These are phyloP conservation scores for Parauchenoglanis punctatus DNA, from an alignment of 2,797 vertebrate genomes.

Conservation along the genomic window DNA sequence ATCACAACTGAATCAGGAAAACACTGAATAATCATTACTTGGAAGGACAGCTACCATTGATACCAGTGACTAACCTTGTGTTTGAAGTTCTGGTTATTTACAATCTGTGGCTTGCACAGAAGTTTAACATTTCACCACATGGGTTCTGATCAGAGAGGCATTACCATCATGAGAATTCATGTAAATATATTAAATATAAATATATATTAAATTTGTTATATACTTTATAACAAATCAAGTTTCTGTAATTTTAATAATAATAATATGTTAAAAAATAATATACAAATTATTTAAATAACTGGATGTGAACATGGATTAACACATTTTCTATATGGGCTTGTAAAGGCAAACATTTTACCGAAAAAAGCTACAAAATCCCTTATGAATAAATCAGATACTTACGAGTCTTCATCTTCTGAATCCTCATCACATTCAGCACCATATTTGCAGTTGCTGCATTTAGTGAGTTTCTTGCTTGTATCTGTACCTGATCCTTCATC, in stretches of 20 bases:
- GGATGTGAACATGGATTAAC: neutral
- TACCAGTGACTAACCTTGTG: neutral
- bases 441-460: slow-evolving; percentile 96
- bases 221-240: neutral
- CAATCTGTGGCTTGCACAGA: neutral
- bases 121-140: neutral
- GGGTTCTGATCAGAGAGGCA: neutral
- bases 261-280: neutral
- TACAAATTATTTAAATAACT: neutral
- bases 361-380: neutral
- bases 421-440: slow-evolving; percentile 98
- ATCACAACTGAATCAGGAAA: neutral
- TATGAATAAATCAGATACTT: slow-evolving; percentile 62
- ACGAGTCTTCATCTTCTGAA: slow-evolving; percentile 90
- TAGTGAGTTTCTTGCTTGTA: slow-evolving; percentile 86
- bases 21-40: neutral
- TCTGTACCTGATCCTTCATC: slow-evolving; percentile 91
- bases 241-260: too few species aligned
- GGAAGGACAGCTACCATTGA: neutral
- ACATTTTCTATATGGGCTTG: neutral
- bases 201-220: too few species aligned
- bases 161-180: neutral
- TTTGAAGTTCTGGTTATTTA: neutral
- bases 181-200: too few species aligned
- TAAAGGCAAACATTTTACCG: neutral